Base-by-base conservation (phyloP, 64 coral and sea anemone genomes). In the Exaiptasia diaphana region DNA sequence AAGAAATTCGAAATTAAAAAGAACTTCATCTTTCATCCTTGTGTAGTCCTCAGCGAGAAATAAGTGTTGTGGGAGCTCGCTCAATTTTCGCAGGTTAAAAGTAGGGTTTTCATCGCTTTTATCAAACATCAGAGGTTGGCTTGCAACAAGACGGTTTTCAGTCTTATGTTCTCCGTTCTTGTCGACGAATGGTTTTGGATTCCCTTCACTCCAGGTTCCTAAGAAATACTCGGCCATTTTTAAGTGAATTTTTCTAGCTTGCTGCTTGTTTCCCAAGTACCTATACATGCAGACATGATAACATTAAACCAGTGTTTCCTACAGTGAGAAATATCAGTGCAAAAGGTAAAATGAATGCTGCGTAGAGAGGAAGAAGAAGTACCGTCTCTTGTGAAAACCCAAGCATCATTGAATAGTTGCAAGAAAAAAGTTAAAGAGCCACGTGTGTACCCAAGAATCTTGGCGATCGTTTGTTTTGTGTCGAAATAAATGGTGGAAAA, bases 121-220 rank as follows among this genome's bases (percentile, higher is more conserved):
- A 55, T 82, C 79, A 27, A 82, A 82, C 62, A 69, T 20, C 40
- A 82, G 41, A 2, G 79, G 79, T 30, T 82, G 79, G 13, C 42
- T 55, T 30, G 79, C 62, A 32, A 82, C 63, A 42, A 69, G 64
- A 25, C 79, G 79, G 46, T 82, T 42, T 8, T 26, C 50, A 24
- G 43, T 2, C 0, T 11, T 20, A 64, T 64, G 13, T 43, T 3
- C 33, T 0, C 79, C 61, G 8, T 82, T 42, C 13, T 68, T 82
- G 22, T 21, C 10, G 12, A 15, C 46, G 60, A 65, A 52, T 21
- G 79, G 79, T 32, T 82, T 82, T 20, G 63, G 63, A 31, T 82
- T 82, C 37, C 79, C 62, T 8, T 69, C 64, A 27, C 56, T 65
- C 79, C 79, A 82, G 11, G 38, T 35, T 39, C 79, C 79, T 20